Evolutionary conservation across 1,140 invertebrate genomes (phyloP).

Genomic region (Calycopis cecrops): DNA sequence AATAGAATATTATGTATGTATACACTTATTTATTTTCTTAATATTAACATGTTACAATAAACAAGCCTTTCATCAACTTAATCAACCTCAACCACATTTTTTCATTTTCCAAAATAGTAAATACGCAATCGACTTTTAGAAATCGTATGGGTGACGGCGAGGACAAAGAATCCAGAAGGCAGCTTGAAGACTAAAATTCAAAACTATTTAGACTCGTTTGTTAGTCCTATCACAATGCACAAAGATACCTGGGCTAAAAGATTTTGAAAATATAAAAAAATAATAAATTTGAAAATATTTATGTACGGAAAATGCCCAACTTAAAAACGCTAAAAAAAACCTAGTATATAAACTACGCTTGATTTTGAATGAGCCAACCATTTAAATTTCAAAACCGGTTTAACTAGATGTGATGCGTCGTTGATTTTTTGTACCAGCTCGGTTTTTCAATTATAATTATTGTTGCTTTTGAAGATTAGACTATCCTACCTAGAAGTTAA

Average conservation of each 20-base stretch:
- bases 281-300: too few relatives aligned
- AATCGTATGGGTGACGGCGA: neutral
- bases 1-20: too few relatives aligned
- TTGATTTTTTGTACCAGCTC: constrained; percentile 43
- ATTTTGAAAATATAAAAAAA: neutral
- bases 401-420: constrained; percentile 45
- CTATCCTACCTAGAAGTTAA: too few relatives aligned
- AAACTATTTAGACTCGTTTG: neutral
- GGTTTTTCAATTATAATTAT: too few relatives aligned
- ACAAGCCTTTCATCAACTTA: too few relatives aligned
- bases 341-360: constrained; percentile 6
- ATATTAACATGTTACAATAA: too few relatives aligned
- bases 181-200: neutral
- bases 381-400: constrained; percentile 47
- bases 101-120: too few relatives aligned
- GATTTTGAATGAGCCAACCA: constrained; percentile 30
- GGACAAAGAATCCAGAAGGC: neutral
- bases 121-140: neutral
- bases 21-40: too few relatives aligned
- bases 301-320: too few relatives aligned
- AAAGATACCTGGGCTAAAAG: neutral
- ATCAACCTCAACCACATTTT: too few relatives aligned
- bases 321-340: too few relatives aligned
- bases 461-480: too few relatives aligned
- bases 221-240: neutral